phyloP scores from a whole-genome alignment of 2,113 vertebrate species.

The Zosterops pallidus region DNA sequence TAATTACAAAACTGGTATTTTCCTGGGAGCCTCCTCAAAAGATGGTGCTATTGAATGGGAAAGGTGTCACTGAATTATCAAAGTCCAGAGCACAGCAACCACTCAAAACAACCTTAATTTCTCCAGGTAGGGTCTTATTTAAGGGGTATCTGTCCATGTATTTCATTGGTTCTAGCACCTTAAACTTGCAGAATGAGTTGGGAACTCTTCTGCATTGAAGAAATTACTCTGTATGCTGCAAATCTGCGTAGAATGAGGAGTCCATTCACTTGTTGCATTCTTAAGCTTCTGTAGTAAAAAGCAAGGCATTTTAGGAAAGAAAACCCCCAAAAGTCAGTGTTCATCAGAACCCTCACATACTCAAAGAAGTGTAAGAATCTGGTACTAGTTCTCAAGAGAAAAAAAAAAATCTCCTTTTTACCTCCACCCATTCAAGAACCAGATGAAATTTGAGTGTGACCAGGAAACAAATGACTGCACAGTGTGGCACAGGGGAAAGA shows the following conservation, averaged over 20 bases:
- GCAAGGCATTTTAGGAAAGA: neutral
- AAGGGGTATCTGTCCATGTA: neutral
- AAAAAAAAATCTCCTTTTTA: neutral
- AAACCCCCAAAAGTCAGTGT: neutral
- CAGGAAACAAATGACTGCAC: accelerated
- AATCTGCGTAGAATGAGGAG: neutral
- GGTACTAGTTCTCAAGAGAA: neutral
- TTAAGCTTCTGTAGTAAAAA: neutral
- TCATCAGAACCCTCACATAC: neutral
- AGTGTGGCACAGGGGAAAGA: accelerated
- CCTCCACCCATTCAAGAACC: neutral
- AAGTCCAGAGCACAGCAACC: accelerated
- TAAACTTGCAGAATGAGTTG: neutral
- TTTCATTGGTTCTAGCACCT: neutral
- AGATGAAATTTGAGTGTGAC: neutral
- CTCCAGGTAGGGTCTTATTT: neutral
- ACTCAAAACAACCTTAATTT: neutral
- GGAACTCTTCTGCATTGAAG: neutral
- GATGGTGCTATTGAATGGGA: neutral
- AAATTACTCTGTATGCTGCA: neutral
- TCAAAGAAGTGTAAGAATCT: neutral
- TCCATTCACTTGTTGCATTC: neutral
- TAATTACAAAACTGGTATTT: neutral
- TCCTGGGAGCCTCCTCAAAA: neutral
- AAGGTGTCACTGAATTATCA: neutral